Base-by-base conservation (phyloP, 2,797 vertebrate species). In the Rhinophrynus dorsalis region DNA sequence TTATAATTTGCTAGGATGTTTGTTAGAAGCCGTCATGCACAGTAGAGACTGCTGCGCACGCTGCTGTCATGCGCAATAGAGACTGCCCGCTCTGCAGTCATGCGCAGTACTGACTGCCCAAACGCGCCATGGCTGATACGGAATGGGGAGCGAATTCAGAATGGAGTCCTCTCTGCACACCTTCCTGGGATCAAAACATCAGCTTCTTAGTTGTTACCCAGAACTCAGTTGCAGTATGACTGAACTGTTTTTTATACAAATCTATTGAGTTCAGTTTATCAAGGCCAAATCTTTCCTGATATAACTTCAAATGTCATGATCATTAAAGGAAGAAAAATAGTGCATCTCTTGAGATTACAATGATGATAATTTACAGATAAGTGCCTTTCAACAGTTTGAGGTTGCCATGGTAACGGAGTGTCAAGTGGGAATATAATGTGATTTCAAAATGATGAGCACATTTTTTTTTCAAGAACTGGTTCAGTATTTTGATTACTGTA, bases 311-410 rank as follows among this genome's bases (percentile, higher is more conserved):
- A 73, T 73, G 62, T 60, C 55, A 60, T 73, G 60, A 66, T 67
- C 47, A 52, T 73, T 59, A 60, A 59, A 44, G 40, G 60, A 51
- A n/a, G 26, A 50, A n/a, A 23, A 37, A 47, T 52, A 51, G 45
- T 66, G 44, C 11, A 42, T 58, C 68, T 66, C 70, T 26, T n/a
- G 62, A 60, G 55, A 73, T 42, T 52, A 66, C 70, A 60, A 33
- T 54, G 47, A 67, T 52, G 62, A 73, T 73, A 38, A 65, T 73
- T 66, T 60, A 52, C 27, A 59, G 54, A 73, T 73, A 73, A 73
- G 55, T 73, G 70, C 62, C 30, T 73, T 73, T 67, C 60, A 73
- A 54, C 62, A 54, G 32, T 60, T 8, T 21, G 18, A 35, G 44
- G 70, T 73, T 73, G 70, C 70, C 42, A 73, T 73, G 62, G 70